Evolutionary conservation across 2,888 invertebrate genomes (phyloP), one percentile per base, ranked within the genome.

Genomic region (Tenthredo scrophulariae): DNA sequence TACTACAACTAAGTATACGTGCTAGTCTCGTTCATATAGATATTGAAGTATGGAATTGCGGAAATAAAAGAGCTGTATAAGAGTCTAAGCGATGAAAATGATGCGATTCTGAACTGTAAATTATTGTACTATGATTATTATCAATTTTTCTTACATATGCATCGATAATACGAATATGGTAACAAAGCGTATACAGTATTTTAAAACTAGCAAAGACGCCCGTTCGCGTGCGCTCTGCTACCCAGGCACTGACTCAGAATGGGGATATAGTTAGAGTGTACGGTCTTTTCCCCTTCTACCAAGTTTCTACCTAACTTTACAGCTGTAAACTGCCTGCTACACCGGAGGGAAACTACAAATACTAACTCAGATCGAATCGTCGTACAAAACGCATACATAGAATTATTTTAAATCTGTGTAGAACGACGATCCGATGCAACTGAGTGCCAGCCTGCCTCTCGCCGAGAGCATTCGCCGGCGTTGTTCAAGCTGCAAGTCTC

Each of bases 191-290:
- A 40, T 26, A 40, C 18, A 15, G 29, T 50, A 13, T 37, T 80
- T 58, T 62, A 18, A 46, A 83, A 67, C 13, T 43, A 43, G 40
- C 62, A 46, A 83, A 83, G 67, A 18, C 83, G 43, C 26, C 37
- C 80, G 77, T 80, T 83, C 67, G 67, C 83, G 65, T 70, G 83
- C 83, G 83, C 83, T 83, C 83, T 67, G 67, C 83, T 83, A 67
- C 83, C 83, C 67, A 83, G 83, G 83, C 9, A 67, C 83, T 83
- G 83, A 67, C 83, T 83, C 65, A 83, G 82, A 82, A 82, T 82
- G 82, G 67, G 67, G 58, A 82, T 82, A 82, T 82, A 82, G 82
- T 46, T 65, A 65, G 82, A 82, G 40, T 67, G 82, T 82, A 82
- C 82, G 82, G 82, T 82, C 67, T 82, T 43, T 82, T 65, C 82